Base-by-base conservation (phyloP, 2,888 invertebrate species). In the Ectropis crepuscularia region DNA sequence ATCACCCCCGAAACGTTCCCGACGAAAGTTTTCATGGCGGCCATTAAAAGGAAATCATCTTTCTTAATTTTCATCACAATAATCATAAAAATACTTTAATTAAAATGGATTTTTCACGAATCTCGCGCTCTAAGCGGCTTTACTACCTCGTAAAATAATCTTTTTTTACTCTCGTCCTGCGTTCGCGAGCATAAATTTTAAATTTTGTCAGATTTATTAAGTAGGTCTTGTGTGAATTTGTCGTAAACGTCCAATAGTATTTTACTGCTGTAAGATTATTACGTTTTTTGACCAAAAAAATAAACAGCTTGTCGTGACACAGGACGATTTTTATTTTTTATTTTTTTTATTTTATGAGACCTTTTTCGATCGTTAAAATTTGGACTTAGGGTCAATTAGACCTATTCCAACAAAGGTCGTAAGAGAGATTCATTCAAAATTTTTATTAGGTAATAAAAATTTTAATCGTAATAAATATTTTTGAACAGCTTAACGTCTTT, bases 171-270 rank as follows among this genome's bases (percentile, higher is more conserved):
- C 68, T 68, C 74, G 79, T 80, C 82, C 79, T 81, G 77, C 79
- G 80, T 81, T 78, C 76, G 79, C 82, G 79, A 75, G 80, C 85
- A 86, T 91, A 90, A 90, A 90, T 90, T 88, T 82, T 69, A 81
- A 83, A 81, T 87, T 86, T 85, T 88, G 89, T 90, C 89, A 88
- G 89, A 89, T 90, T 89, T 89, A 88, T 89, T 87, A 86, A 87
- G 87, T 88, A 87, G 83, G 83, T 83, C 86, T 84, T 86, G 89
- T 89, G 88, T 89, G 88, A 86, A 91, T 89, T 89, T 85, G 87
- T 89, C 90, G 87, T 91, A 89, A 91, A 90, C 48, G 89, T 90
- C 89, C 79, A 76, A 88, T 86, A 80, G 82, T 87, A 87, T 86
- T 91, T 89, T 90, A 90, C 81, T 76, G 84, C 84, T 79, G 69